Evolutionary conservation across 1,140 invertebrate genomes (phyloP).

Genomic region (Cherax quadricarinatus): DNA sequence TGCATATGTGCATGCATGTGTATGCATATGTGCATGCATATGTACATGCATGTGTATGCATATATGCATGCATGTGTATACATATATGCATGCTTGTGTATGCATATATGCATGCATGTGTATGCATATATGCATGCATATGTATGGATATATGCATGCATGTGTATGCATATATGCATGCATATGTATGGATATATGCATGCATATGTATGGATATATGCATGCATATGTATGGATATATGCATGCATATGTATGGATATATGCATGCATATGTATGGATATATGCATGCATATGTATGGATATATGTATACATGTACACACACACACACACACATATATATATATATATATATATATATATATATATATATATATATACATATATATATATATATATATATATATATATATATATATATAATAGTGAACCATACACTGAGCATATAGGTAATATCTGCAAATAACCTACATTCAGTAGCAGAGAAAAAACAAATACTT

Average conservation of each 20-base stretch:
- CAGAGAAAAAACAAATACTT: too few relatives aligned
- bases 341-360: constrained; percentile 38
- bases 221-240: constrained; percentile 6
- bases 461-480: too few relatives aligned
- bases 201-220: constrained; percentile 17
- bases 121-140: not conserved
- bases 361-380: not conserved
- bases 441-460: not conserved
- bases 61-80: too few relatives aligned
- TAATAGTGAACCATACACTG: not conserved
- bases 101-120: too few relatives aligned
- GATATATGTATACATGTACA: not conserved
- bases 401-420: not conserved
- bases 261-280: not conserved
- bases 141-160: not conserved
- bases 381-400: not conserved
- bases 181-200: not conserved
- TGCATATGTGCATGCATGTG: too few relatives aligned
- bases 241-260: not conserved
- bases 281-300: not conserved
- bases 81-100: too few relatives aligned
- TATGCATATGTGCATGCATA: too few relatives aligned
- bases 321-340: not conserved
- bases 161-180: not conserved
- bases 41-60: too few relatives aligned